Conservation (phyloP, 2,888 invertebrate genomes). For the Drosophila tanythrix region DNA sequence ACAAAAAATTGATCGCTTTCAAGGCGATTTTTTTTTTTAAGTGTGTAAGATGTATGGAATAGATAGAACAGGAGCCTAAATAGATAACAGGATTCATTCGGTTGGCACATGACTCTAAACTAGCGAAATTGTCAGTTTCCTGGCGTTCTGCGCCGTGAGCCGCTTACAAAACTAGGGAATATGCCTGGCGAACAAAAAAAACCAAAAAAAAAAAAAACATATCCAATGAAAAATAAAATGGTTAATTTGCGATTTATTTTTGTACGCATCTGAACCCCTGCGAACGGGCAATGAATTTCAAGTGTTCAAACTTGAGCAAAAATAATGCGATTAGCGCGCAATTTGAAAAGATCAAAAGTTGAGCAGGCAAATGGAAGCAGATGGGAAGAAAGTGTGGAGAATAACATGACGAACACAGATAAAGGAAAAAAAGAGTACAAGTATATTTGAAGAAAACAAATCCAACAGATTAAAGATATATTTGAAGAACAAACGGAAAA, state of each 20-base stretch:
- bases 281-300: conserved; percentile 63
- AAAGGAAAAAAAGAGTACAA: background rate
- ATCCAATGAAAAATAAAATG: conserved; percentile 4
- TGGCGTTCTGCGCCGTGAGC: conserved; percentile 39
- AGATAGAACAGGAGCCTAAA: conserved; percentile 14
- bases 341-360: background rate
- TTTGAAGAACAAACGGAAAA: background rate
- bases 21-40: background rate
- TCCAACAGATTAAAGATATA: background rate
- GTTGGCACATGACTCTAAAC: conserved; percentile 40
- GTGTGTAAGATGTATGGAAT: background rate
- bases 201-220: background rate
- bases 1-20: background rate
- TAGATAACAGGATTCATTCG: conserved; percentile 24
- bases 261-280: background rate
- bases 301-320: conserved; percentile 37
- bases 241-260: background rate
- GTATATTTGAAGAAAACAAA: background rate
- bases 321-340: background rate
- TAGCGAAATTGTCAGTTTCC: conserved; percentile 61
- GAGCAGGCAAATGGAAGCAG: background rate
- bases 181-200: conserved; percentile 16
- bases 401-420: background rate
- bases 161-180: conserved; percentile 46
- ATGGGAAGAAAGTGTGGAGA: background rate